phyloP scores from a whole-genome alignment of 2,113 vertebrate genomes.

The Anas platyrhynchos region DNA sequence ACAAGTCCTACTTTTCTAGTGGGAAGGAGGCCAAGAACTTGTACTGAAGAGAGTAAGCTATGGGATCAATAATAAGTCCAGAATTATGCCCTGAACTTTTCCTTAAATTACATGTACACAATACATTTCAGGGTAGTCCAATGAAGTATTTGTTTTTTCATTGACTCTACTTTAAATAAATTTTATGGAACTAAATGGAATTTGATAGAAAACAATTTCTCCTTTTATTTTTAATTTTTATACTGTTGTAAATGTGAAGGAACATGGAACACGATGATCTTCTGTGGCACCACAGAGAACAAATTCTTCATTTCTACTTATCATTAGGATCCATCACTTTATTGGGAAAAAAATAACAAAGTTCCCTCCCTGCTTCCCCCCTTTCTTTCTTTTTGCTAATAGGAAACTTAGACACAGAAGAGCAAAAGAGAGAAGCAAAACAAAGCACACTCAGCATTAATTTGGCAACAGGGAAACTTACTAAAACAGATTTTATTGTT shows the following conservation, averaged over 20 bases:
- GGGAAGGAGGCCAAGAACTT: not conserved
- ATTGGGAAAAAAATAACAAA: not conserved
- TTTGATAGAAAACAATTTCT: not conserved
- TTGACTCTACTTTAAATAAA: not conserved
- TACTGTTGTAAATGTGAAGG: not conserved
- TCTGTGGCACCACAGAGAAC: not conserved
- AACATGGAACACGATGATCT: slow-evolving; percentile 31
- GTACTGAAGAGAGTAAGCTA: not conserved
- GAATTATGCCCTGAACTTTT: not conserved
- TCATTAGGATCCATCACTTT: not conserved
- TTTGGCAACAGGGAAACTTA: slow-evolving; percentile 29
- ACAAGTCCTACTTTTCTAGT: not conserved
- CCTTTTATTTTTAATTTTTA: not conserved
- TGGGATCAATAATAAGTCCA: not conserved
- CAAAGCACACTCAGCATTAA: slow-evolving; percentile 50
- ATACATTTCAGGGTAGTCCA: not conserved
- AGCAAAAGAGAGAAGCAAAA: slow-evolving; percentile 45
- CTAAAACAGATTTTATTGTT: slow-evolving; percentile 55
- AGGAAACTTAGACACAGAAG: slow-evolving; percentile 16
- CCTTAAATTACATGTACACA: not conserved
- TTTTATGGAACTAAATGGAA: not conserved
- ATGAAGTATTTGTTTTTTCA: slow-evolving; percentile 16
- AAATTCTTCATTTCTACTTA: not conserved
- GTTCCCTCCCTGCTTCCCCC: not conserved
- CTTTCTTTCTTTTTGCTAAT: not conserved